Evolutionary conservation across 2,113 vertebrate species (phyloP), one percentile per base, ranked within the genome.

Genomic region (Sciurus niger): DNA sequence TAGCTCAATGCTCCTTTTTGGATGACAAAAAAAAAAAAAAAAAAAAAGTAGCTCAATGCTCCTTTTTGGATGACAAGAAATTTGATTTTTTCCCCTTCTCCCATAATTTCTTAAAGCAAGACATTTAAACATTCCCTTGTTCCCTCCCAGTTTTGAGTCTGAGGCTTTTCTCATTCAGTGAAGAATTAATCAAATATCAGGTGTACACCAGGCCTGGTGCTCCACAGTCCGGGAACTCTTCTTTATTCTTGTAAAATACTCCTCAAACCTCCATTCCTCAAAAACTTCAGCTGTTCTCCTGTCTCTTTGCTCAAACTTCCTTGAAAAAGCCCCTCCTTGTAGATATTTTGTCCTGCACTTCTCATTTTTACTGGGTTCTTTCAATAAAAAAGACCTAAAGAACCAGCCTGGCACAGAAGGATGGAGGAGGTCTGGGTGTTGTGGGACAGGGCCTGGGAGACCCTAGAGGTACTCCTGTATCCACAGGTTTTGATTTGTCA

Each of bases 101-200:
- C 16, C 22, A 65, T 30, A n/a, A 83, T 95, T 96, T 10, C 65
- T 89, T 78, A 96, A 77, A 78, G 37, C 24, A 96, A 32, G 48
- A 79, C 16, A 77, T 73, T 95, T 94, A 43, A 85, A 86, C 73
- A 68, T 40, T 17, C n/a, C 11, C 34, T 28, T 22, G 79, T 53
- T 37, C 30, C 25, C 34, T 96, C 43, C 14, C 32, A 80, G 22
- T 60, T 92, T 87, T 95, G 51, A 79, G 34, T 90, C 58, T 65
- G 34, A 82, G 37, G 43, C 84, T 88, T 91, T 79, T 91, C 46
- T 73, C n/a, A 55, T 78, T 83, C 79, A 73, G 10, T 46, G 51
- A 92, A 68, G 55, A 86, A 73, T 90, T 90, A 90, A 92, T 80
- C 24, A 95, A 94, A 95, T 30, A 43, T 60, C 37, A 24, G 76